Conservation (phyloP, 2,888 invertebrate genomes). For the Arctia plantaginis region DNA sequence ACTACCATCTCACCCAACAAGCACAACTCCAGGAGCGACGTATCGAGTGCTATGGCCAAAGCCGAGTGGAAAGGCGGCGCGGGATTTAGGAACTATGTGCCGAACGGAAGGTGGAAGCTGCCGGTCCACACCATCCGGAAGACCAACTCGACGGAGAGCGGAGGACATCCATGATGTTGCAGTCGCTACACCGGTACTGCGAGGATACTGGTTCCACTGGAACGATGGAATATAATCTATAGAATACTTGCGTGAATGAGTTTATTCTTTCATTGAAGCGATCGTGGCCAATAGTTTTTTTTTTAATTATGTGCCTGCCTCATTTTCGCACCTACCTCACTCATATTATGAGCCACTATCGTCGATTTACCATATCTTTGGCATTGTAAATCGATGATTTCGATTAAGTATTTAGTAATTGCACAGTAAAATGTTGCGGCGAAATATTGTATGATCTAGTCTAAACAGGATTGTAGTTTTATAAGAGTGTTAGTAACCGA, state of each 20-base stretch:
- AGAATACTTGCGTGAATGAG: too few species aligned
- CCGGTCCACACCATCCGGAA: conserved; percentile 80
- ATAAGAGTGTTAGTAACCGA: too few species aligned
- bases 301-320: background rate
- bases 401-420: too few species aligned
- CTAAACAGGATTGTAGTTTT: too few species aligned
- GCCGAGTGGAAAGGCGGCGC: conserved; percentile 96
- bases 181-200: conserved; percentile 82
- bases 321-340: background rate
- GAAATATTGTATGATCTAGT: too few species aligned
- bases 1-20: conserved; percentile 91
- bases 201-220: conserved; percentile 88
- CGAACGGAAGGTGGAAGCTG: conserved; percentile 91
- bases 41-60: conserved; percentile 96
- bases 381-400: background rate
- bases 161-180: conserved; percentile 82
- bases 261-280: background rate
- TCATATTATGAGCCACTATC: background rate
- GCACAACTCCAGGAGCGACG: conserved; percentile 91
- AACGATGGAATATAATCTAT: conserved; percentile 17
- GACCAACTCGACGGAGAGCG: conserved; percentile 73
- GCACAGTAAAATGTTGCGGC: too few species aligned
- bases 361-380: background rate
- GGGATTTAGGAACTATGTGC: conserved; percentile 86
- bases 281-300: background rate